phyloP scores from a whole-genome alignment of 1,140 invertebrate species.

The Adoxophyes honmai region DNA sequence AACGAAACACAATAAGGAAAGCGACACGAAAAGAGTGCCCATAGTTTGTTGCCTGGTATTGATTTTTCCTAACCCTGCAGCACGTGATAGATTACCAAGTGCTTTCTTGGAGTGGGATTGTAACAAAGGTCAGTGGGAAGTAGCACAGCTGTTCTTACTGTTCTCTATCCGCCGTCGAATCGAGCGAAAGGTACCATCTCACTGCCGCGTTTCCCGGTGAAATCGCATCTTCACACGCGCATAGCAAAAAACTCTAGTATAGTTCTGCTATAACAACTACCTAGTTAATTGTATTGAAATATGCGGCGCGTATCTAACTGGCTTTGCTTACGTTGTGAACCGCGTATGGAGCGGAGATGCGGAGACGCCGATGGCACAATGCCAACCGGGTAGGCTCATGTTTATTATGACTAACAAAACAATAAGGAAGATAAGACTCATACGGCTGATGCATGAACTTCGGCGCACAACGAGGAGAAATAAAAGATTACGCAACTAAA shows the following conservation, averaged over 20 bases:
- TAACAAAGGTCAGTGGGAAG: conserved; percentile 66
- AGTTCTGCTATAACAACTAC: conserved; percentile 34
- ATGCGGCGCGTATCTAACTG: conserved; percentile 32
- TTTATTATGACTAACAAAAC: conserved; percentile 14
- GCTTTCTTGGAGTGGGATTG: conserved; percentile 35
- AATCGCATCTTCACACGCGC: conserved; percentile 64
- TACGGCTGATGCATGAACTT: conserved; percentile 1
- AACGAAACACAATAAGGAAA: too few species aligned
- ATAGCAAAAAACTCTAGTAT: conserved; percentile 50
- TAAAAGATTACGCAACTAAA: too few species aligned
- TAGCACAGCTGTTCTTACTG: conserved; percentile 54
- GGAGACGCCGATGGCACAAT: background rate
- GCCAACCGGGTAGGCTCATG: conserved; percentile 7
- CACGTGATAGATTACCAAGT: conserved; percentile 13
- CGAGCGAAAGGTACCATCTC: conserved; percentile 66
- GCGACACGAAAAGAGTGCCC: too few species aligned
- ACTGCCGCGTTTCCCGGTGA: conserved; percentile 59
- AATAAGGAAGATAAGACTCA: conserved; percentile 9
- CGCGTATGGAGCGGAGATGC: background rate
- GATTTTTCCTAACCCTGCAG: conserved; percentile 14
- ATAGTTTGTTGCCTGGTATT: conserved; percentile 5
- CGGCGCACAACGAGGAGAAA: background rate
- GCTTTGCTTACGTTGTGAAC: conserved; percentile 17
- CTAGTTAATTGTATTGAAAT: conserved; percentile 61
- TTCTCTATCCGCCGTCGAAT: conserved; percentile 54